Percentiles rank a stretch among this genome's conserved stretches.
Evolutionary conservation across 1,140 invertebrate species (phyloP).

Genomic region (Bombus balteatus): DNA sequence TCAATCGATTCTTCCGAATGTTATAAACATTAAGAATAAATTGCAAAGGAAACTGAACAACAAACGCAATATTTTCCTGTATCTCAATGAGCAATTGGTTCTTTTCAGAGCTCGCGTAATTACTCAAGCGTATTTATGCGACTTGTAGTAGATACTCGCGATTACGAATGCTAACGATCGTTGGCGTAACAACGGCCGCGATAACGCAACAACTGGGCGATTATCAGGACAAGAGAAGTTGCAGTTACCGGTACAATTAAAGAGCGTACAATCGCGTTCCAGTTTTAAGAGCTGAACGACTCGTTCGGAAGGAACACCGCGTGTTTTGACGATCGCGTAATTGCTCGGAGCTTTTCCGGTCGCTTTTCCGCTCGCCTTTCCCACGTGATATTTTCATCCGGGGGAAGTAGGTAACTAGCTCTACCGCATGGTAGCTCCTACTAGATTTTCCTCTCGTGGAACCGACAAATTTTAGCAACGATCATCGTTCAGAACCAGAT

Average conservation of each 20-base stretch:
- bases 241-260: not conserved
- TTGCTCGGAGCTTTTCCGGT: conserved; percentile 8
- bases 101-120: too few relatives aligned
- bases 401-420: conserved; percentile 22
- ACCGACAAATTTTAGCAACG: conserved; percentile 16
- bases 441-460: conserved; percentile 28
- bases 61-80: not conserved
- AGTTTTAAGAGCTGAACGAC: not conserved
- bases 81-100: not conserved
- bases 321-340: not conserved
- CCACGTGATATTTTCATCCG: not conserved
- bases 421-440: not conserved
- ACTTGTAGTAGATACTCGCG: not conserved
- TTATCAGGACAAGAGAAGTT: not conserved
- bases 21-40: too few relatives aligned
- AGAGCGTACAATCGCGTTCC: conserved; percentile 6
- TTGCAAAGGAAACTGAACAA: not conserved
- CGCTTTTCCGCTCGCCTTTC: conserved; percentile 4
- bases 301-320: not conserved
- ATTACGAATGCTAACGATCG: not conserved
- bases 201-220: not conserved
- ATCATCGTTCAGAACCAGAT: conserved; percentile 15
- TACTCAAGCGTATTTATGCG: too few relatives aligned
- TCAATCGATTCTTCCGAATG: too few relatives aligned
- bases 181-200: not conserved